A percentile compares a stretch with the other conserved stretches of the same genome.
Conservation (phyloP, 53 echinoderm and acorn worm species). For the Echinometra lucunter region DNA sequence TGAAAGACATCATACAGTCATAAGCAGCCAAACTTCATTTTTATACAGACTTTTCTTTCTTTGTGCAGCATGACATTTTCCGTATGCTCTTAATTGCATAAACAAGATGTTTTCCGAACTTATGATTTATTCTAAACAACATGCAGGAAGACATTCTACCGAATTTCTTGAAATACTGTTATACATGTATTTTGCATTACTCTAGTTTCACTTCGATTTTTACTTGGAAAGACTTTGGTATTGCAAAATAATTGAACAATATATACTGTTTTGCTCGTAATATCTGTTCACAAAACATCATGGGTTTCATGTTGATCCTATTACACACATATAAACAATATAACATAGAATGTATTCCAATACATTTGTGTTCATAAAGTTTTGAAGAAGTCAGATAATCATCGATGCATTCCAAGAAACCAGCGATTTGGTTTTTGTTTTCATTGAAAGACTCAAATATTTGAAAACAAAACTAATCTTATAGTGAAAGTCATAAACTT, state of each 20-base stretch:
- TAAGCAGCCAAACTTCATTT: not conserved
- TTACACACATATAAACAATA: not conserved
- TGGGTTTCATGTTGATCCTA: not conserved
- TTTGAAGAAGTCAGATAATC: not conserved
- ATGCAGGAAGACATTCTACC: not conserved
- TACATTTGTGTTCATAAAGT: not conserved
- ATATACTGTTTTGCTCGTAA: not conserved
- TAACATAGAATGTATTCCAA: not conserved
- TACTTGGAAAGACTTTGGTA: not conserved
- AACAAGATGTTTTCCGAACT: not conserved
- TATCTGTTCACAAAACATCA: not conserved
- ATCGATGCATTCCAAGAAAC: not conserved
- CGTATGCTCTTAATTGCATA: not conserved
- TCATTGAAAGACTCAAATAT: not conserved
- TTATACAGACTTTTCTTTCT: not conserved
- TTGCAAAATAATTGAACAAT: not conserved
- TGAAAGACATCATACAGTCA: constrained; percentile 1
- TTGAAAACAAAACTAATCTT: not conserved
- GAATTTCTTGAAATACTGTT: not conserved
- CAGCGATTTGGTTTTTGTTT: not conserved
- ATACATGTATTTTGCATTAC: not conserved
- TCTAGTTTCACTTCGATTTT: no score
- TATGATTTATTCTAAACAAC: not conserved
- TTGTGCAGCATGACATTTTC: not conserved
- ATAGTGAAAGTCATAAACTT: not conserved